Evolutionary conservation across 2,888 invertebrate genomes (phyloP).

Genomic region (Graphium colonna): DNA sequence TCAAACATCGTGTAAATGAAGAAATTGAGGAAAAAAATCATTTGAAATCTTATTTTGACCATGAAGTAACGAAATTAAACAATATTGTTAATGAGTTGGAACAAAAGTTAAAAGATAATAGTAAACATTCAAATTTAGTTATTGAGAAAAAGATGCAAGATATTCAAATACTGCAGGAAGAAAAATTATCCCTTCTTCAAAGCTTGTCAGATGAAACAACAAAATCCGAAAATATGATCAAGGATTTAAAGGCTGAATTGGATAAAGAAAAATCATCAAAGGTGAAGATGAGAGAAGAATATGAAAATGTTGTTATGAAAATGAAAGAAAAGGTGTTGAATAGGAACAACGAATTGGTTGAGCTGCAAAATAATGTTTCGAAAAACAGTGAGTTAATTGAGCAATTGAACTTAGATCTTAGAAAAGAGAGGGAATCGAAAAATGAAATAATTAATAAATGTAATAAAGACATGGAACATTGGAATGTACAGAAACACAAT

Average conservation of each 20-base stretch:
- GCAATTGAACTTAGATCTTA: conserved; percentile 46
- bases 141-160: conserved; percentile 56
- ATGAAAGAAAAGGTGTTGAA: conserved; percentile 64
- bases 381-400: conserved; percentile 60
- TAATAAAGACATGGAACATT: conserved; percentile 34
- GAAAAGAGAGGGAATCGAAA: conserved; percentile 46
- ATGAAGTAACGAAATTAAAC: conserved; percentile 55
- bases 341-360: conserved; percentile 64
- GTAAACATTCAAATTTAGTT: conserved; percentile 42
- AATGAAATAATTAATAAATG: conserved; percentile 43
- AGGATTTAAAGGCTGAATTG: conserved; percentile 46
- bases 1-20: conserved; percentile 61
- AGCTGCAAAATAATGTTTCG: conserved; percentile 58
- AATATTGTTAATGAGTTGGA: conserved; percentile 61
- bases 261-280: conserved; percentile 52
- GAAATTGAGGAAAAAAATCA: conserved; percentile 56
- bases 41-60: conserved; percentile 45
- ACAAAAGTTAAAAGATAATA: conserved; percentile 51
- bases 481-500: conserved; percentile 18
- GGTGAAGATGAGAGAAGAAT: conserved; percentile 52
- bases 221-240: conserved; percentile 50
- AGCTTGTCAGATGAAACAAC: conserved; percentile 56
- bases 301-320: conserved; percentile 59
- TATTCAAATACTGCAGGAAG: conserved; percentile 60
- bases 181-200: conserved; percentile 55